These are phyloP conservation scores for Ornithoptera priamus DNA, from an alignment of 2,888 invertebrate species.

Conservation along the genomic window DNA sequence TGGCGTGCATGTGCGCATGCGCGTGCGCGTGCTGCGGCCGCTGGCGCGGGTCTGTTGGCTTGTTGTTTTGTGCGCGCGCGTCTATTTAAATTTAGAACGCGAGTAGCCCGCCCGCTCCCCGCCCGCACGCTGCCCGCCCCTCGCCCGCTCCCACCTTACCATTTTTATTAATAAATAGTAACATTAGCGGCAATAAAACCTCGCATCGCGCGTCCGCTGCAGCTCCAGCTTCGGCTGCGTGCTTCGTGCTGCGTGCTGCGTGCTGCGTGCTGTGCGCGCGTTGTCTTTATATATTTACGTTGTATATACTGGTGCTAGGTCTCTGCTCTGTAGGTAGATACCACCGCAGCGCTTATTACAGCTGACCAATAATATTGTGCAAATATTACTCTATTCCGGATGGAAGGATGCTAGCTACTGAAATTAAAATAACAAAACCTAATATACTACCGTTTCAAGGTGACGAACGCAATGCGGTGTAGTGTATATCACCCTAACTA, in stretches of 20 bases:
- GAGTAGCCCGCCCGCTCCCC: conserved; percentile 49
- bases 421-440: no score
- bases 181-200: conserved; percentile 68
- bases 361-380: no score
- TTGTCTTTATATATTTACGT: not conserved
- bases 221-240: not conserved
- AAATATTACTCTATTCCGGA: no score
- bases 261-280: no score
- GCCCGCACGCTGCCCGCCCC: conserved; percentile 51
- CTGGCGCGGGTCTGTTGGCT: conserved; percentile 26
- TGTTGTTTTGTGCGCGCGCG: conserved; percentile 69
- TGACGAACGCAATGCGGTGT: no score
- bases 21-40: conserved; percentile 24
- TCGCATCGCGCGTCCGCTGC: no score
- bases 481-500: no score
- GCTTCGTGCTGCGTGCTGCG: no score
- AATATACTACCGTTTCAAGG: no score
- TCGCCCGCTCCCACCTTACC: conserved; percentile 53
- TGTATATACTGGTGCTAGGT: not conserved
- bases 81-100: conserved; percentile 63
- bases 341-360: no score
- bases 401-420: no score
- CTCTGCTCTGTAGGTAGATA: no score
- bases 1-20: conserved; percentile 15
- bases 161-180: conserved; percentile 56